Percentiles rank a stretch among this genome's conserved stretches.
Conservation (phyloP, 92 coral and sea anemone genomes). For the Chrysogorgia sp. region DNA sequence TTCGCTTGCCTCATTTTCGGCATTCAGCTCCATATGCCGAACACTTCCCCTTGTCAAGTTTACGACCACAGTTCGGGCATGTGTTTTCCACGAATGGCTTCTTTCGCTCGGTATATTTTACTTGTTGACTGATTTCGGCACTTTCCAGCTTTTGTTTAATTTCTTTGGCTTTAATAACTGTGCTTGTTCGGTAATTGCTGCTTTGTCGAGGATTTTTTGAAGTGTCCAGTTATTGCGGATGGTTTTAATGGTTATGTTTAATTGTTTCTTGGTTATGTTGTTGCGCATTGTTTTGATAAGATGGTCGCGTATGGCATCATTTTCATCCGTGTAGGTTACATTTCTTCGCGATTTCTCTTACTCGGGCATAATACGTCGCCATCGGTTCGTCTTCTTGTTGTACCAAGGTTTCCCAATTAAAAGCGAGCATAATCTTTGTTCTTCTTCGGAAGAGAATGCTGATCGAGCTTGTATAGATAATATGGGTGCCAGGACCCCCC, state of each 20-base stretch:
- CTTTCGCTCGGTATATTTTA: background rate
- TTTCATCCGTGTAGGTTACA: conserved; percentile 34
- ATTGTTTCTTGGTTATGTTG: too few species aligned
- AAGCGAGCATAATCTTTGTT: conserved; percentile 39
- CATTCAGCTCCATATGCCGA: too few species aligned
- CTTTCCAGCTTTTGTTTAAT: conserved; percentile 32
- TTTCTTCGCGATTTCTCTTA: conserved; percentile 46
- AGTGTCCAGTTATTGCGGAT: conserved; percentile 28
- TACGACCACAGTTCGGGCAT: too few species aligned
- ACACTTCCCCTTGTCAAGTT: too few species aligned
- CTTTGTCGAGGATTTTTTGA: conserved; percentile 34
- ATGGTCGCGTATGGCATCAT: conserved; percentile 47
- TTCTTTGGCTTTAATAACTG: conserved; percentile 21
- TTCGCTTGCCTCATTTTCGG: too few species aligned
- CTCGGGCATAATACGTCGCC: conserved; percentile 33
- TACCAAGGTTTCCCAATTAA: conserved; percentile 23
- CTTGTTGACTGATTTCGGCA: background rate
- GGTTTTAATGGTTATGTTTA: conserved; percentile 27
- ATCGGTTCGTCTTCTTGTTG: conserved; percentile 32
- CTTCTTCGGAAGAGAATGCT: conserved; percentile 31
- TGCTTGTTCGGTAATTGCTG: conserved; percentile 41
- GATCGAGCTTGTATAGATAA: conserved; percentile 38
- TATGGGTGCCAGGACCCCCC: too few species aligned
- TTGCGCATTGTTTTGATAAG: conserved; percentile 44
- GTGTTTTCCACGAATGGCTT: background rate